A percentile compares a stretch with the other conserved stretches of the same genome.
These are phyloP conservation scores for Eumaeus atala DNA, from an alignment of 1,140 invertebrate genomes.

Conservation along the genomic window DNA sequence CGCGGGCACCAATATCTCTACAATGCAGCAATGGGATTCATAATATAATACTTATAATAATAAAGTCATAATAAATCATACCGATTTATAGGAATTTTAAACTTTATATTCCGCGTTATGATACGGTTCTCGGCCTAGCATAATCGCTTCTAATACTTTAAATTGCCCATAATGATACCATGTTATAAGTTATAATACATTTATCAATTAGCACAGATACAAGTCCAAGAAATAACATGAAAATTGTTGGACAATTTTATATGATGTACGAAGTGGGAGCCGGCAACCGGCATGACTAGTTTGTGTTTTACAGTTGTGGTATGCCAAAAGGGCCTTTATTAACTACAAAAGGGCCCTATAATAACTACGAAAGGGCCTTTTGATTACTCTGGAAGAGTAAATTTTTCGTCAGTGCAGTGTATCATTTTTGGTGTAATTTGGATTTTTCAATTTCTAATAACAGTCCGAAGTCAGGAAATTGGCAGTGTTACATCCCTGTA, in stretches of 20 bases:
- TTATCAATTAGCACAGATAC: constrained; percentile 9
- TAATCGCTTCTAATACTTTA: constrained; percentile 5
- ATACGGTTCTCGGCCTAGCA: background rate
- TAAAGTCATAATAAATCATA: background rate
- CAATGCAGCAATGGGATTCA: too few species aligned
- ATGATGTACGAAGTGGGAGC: constrained; percentile 2
- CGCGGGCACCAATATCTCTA: too few species aligned
- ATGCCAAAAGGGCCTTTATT: background rate
- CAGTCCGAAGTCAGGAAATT: too few species aligned
- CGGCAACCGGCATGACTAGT: background rate
- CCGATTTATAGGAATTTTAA: background rate
- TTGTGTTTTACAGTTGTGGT: background rate
- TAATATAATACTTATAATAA: too few species aligned
- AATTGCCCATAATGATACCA: constrained; percentile 10
- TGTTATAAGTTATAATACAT: constrained; percentile 10
- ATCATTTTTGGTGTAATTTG: too few species aligned
- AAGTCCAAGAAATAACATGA: constrained; percentile 5
- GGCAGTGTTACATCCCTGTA: too few species aligned
- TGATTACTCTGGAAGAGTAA: too few species aligned
- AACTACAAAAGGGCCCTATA: too few species aligned
- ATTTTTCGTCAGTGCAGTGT: too few species aligned
- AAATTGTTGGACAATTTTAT: constrained; percentile 2
- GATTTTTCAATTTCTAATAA: too few species aligned
- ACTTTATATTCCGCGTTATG: background rate
- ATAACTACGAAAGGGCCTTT: background rate